These are phyloP conservation scores for Rhea americana DNA, from an alignment of 2,113 vertebrate genomes.

Conservation along the genomic window DNA sequence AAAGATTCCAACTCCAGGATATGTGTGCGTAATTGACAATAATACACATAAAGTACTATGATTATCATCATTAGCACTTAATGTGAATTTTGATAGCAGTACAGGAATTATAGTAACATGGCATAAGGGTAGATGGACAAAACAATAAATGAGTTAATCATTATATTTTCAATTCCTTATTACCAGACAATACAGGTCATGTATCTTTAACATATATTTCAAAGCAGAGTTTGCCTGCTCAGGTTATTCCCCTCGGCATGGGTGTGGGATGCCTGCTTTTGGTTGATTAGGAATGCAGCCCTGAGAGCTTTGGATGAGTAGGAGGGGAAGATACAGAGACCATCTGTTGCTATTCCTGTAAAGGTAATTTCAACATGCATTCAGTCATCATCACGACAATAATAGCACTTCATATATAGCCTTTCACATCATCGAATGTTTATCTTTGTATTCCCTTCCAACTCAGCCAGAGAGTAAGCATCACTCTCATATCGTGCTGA, in stretches of 20 bases:
- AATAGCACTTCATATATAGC: slow-evolving; percentile 51
- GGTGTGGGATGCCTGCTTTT: slow-evolving; percentile 9
- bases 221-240: background rate
- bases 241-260: slow-evolving; percentile 12
- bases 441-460: slow-evolving; percentile 27
- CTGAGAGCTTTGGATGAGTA: slow-evolving; percentile 47
- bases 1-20: slow-evolving; percentile 41
- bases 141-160: background rate
- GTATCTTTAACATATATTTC: background rate
- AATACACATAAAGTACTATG: background rate
- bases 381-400: slow-evolving; percentile 44
- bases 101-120: background rate
- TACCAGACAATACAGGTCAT: background rate
- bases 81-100: slow-evolving; percentile 23
- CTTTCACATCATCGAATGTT: slow-evolving; percentile 41
- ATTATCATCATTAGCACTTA: slow-evolving; percentile 45
- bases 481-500: background rate
- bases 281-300: slow-evolving; percentile 39
- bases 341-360: slow-evolving; percentile 25
- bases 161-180: background rate
- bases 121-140: background rate
- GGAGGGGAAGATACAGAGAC: slow-evolving; percentile 52
- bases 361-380: slow-evolving; percentile 57
- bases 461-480: background rate
- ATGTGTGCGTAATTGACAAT: slow-evolving; percentile 41